Evolutionary conservation across 2,797 vertebrate species (phyloP), one percentile per base, ranked within the genome.

Genomic region (Sparidentex hasta): DNA sequence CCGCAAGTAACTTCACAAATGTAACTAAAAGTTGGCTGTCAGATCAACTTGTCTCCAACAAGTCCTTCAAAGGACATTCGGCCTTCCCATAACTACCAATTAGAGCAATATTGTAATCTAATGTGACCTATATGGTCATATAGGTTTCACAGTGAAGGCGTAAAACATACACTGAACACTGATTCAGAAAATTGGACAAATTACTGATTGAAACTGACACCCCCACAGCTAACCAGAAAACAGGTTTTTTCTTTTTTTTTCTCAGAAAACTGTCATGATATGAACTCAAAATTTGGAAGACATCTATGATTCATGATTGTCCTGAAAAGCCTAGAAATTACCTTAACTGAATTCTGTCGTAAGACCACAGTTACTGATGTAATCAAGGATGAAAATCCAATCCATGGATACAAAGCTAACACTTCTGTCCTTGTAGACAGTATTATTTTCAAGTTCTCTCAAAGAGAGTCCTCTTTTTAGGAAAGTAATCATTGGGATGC

Each of bases 391-490:
- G 54, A 71, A 57, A 62, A 62, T 74, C 27, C 27, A 54, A 18
- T 17, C 21, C 64, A 43, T 57, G 20, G 44, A 44, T 41, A 57
- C 38, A 43, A 52, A 12, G 56, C 23, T 66, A 16, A 72, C 59
- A 47, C 58, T 27, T 67, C 4, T 0, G 1, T 51, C 38, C 47
- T 56, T 46, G 43, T 20, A 13, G 33, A 68, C 27, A 54, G 46
- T n/a, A 62, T 76, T 76, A 58, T 38, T 63, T 23, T 80, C 44
- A 62, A 77, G 61, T 71, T 44, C 41, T 71, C 56, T 59, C 56
- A 13, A 52, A 13, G 23, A 74, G 38, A 51, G 57, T 65, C 52
- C 55, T 80, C 33, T 54, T 62, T 41, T 59, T 58, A 17, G 21
- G 56, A 74, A 69, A 70, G 47, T 69, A 84, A 76, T 76, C 68